phyloP scores from a whole-genome alignment of 2,888 invertebrate species.

The Drosophila longiperda region DNA sequence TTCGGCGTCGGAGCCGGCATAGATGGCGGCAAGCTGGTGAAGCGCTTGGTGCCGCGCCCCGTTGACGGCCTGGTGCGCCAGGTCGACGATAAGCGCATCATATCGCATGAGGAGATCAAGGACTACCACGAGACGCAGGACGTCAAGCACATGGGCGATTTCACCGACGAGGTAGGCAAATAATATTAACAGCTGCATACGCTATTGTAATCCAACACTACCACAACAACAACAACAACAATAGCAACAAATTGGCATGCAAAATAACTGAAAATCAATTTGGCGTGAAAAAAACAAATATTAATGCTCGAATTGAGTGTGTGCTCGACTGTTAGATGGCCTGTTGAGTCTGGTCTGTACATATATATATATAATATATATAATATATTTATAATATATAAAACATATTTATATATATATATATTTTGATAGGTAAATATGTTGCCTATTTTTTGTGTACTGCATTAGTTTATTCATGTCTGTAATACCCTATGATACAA shows the following conservation, averaged over 20 bases:
- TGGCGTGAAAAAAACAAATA: conserved; percentile 62
- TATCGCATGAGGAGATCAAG: conserved; percentile 93
- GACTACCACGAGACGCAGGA: conserved; percentile 94
- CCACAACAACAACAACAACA: conserved; percentile 19
- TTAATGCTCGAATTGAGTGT: neutral
- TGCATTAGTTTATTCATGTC: neutral
- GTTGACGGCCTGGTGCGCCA: conserved; percentile 91
- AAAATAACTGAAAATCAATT: conserved; percentile 80
- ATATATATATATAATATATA: neutral
- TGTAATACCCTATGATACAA: conserved; percentile 9
- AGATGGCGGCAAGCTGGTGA: conserved; percentile 76
- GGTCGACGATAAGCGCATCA: conserved; percentile 91
- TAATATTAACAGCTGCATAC: neutral
- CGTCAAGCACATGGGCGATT: conserved; percentile 92
- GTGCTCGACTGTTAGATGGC: conserved; percentile 2
- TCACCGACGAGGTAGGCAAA: conserved; percentile 91
- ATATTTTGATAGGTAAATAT: neutral
- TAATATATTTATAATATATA: neutral
- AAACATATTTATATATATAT: neutral
- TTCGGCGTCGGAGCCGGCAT: conserved; percentile 49
- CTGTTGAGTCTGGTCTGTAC: conserved; percentile 7
- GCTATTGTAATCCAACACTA: conserved; percentile 46
- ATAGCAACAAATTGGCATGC: conserved; percentile 55
- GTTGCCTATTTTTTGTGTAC: neutral
- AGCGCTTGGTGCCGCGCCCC: conserved; percentile 87